Evolutionary conservation across 2,113 vertebrate genomes (phyloP).

Genomic region (Bubo scandiacus): DNA sequence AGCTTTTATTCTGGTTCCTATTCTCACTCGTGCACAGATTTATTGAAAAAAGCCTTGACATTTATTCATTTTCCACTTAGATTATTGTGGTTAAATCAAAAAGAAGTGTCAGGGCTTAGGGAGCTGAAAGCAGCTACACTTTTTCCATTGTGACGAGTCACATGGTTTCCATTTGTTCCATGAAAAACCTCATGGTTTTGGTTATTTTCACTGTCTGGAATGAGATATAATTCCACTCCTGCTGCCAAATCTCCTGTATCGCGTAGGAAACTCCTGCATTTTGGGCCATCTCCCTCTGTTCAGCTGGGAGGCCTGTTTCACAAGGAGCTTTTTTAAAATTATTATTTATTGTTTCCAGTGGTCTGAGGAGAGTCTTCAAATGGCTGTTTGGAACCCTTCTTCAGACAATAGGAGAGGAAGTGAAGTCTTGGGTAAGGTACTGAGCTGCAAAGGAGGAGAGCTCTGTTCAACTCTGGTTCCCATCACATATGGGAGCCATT

Average conservation of each 20-base stretch:
- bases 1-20: slow-evolving; percentile 46
- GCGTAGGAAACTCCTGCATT: background rate
- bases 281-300: background rate
- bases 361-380: background rate
- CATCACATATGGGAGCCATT: background rate
- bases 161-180: slow-evolving; percentile 67
- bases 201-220: slow-evolving; percentile 65
- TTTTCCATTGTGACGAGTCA: slow-evolving; percentile 63
- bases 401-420: background rate
- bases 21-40: slow-evolving; percentile 41
- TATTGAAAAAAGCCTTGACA: slow-evolving; percentile 24
- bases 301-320: background rate
- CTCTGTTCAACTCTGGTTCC: accelerated
- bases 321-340: background rate
- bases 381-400: background rate
- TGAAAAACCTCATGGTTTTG: slow-evolving; percentile 51
- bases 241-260: slow-evolving; percentile 46
- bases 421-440: background rate
- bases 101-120: slow-evolving; percentile 52
- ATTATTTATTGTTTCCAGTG: background rate
- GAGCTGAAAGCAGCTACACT: slow-evolving; percentile 41
- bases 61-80: slow-evolving; percentile 68
- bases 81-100: slow-evolving; percentile 66
- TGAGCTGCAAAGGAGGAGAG: accelerated
- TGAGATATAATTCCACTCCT: slow-evolving; percentile 35